phyloP scores from a whole-genome alignment of 2,113 vertebrate species.

The Clupea harengus region DNA sequence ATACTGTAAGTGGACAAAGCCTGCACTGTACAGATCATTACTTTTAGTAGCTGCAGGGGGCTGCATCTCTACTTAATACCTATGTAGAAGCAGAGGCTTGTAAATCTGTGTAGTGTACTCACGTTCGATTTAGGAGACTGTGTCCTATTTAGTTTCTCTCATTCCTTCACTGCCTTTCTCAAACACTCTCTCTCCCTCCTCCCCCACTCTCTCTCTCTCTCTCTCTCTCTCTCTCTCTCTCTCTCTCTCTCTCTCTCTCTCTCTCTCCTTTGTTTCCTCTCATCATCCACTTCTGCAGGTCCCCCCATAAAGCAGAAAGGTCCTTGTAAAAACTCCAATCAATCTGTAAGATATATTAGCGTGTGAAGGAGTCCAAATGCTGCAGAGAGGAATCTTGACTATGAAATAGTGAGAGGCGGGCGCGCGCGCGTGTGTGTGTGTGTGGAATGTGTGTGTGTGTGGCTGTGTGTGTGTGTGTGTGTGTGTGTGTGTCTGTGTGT shows the following conservation, averaged over 20 bases:
- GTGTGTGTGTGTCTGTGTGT: not conserved
- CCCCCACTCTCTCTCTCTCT: slow-evolving; percentile 19
- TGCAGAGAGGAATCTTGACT: not conserved
- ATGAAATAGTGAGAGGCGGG: not conserved
- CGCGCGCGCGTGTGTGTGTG: not conserved
- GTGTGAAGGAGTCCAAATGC: not conserved
- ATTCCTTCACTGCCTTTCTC: too few species aligned
- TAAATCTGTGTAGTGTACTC: too few species aligned
- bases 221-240: slow-evolving; percentile 26
- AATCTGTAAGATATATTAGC: slow-evolving; percentile 3
- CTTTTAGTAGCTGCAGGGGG: too few species aligned
- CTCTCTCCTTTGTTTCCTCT: not conserved
- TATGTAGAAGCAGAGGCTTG: too few species aligned
- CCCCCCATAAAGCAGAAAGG: slow-evolving; percentile 5
- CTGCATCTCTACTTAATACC: too few species aligned
- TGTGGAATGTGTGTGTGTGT: too few species aligned
- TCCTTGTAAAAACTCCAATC: slow-evolving; percentile 9
- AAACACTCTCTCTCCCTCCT: not conserved
- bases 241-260: slow-evolving; percentile 18
- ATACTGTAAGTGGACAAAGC: too few species aligned
- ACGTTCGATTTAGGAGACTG: too few species aligned
- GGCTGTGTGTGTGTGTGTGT: not conserved
- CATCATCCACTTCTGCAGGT: slow-evolving; percentile 4
- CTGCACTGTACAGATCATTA: too few species aligned
- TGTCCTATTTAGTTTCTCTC: too few species aligned